Evolutionary conservation across 2,888 invertebrate genomes (phyloP).

Genomic region (Ecliptopera silaceata): DNA sequence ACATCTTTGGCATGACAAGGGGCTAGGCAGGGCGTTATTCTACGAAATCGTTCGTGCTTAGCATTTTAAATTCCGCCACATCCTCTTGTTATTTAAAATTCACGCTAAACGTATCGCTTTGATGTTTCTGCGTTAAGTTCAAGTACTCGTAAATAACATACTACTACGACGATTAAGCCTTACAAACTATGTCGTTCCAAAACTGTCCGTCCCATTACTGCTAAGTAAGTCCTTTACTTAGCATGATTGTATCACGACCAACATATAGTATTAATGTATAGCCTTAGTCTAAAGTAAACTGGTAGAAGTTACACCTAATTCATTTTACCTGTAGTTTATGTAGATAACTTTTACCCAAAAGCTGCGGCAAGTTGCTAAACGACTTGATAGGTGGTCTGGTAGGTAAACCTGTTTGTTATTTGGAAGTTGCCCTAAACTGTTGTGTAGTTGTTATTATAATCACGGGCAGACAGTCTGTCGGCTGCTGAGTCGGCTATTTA

Average conservation of each 20-base stretch:
- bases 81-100: slow-evolving; percentile 24
- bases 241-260: no score
- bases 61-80: slow-evolving; percentile 22
- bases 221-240: no score
- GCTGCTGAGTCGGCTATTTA: slow-evolving; percentile 10
- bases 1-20: slow-evolving; percentile 17
- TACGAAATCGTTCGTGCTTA: slow-evolving; percentile 14
- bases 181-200: neutral
- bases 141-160: no score
- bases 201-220: neutral
- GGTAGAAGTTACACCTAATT: no score
- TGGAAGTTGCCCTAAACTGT: slow-evolving; percentile 33
- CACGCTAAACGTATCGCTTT: slow-evolving; percentile 21
- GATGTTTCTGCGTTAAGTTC: slow-evolving; percentile 17
- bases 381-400: slow-evolving; percentile 20
- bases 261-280: no score
- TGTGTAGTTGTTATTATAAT: slow-evolving; percentile 38
- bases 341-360: slow-evolving; percentile 13
- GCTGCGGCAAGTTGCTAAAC: slow-evolving; percentile 7
- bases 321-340: neutral
- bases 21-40: slow-evolving; percentile 6
- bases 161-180: neutral
- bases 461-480: slow-evolving; percentile 35
- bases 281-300: no score
- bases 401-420: slow-evolving; percentile 36